A percentile compares a stretch with the other conserved stretches of the same genome.
Conservation (phyloP, 1,140 invertebrate genomes). For the Ladona fulva region DNA sequence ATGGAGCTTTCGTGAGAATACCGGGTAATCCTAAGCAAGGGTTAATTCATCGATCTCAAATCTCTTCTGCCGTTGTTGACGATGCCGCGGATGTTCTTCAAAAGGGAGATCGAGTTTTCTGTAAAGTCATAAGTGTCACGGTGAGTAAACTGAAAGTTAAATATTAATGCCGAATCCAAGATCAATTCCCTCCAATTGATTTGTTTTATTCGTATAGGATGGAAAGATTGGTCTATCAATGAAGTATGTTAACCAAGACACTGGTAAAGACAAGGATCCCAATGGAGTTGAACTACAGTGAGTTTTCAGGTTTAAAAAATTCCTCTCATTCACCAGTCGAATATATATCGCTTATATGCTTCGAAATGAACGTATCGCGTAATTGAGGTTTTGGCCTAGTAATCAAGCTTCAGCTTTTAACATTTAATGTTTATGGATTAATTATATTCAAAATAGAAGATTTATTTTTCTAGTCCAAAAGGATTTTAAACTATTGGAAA, state of each 20-base stretch:
- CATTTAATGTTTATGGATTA: too few relatives aligned
- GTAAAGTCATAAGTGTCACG: conserved; percentile 34
- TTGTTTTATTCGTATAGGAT: conserved; percentile 31
- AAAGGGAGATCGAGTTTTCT: conserved; percentile 37
- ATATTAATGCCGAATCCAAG: too few relatives aligned
- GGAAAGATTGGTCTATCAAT: conserved; percentile 40
- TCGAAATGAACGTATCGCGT: too few relatives aligned
- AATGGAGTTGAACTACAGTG: conserved; percentile 35
- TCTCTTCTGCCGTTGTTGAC: conserved; percentile 30
- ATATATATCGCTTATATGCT: too few relatives aligned
- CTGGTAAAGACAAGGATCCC: conserved; percentile 38
- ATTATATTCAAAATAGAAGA: too few relatives aligned
- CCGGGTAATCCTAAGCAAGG: conserved; percentile 36
- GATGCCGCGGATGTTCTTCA: conserved; percentile 36
- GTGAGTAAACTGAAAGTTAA: conserved; percentile 16
- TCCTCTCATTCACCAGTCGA: too few relatives aligned
- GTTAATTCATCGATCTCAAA: conserved; percentile 31
- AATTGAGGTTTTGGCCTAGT: too few relatives aligned
- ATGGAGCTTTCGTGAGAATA: conserved; percentile 40
- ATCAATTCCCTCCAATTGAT: neutral
- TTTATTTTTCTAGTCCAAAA: too few relatives aligned
- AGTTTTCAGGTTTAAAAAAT: conserved; percentile 21
- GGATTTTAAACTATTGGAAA: too few relatives aligned
- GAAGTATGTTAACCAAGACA: conserved; percentile 40
- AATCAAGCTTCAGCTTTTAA: too few relatives aligned